Conservation (phyloP, 2,888 invertebrate species). For the Lypha dubia region DNA sequence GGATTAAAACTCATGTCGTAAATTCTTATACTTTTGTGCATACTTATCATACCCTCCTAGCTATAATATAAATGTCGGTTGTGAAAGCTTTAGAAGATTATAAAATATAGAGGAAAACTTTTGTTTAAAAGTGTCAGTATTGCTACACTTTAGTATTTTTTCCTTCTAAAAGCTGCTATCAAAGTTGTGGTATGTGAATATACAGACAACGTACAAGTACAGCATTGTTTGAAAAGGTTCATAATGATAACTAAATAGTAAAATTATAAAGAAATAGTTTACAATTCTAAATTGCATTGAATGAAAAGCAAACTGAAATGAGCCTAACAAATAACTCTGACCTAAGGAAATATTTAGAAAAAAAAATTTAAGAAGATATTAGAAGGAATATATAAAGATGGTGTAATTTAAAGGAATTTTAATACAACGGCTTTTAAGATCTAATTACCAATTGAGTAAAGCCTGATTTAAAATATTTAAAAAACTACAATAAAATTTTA, state of each 20-base stretch:
- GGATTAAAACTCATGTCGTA: no score
- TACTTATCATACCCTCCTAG: background rate
- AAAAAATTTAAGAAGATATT: no score
- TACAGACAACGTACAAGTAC: background rate
- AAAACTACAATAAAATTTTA: no score
- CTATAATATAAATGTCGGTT: background rate
- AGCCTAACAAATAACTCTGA: no score
- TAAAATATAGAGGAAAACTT: conserved; percentile 40
- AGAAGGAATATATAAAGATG: no score
- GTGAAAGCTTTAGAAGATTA: conserved; percentile 6
- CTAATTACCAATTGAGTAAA: no score
- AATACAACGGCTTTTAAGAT: no score
- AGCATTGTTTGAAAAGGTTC: conserved; percentile 48
- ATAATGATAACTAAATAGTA: background rate
- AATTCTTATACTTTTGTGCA: background rate
- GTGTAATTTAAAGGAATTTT: no score
- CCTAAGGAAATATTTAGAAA: no score
- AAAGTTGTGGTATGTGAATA: conserved; percentile 7
- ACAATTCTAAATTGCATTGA: conserved; percentile 34
- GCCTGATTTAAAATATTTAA: no score
- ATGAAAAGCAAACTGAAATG: no score
- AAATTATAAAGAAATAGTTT: background rate
- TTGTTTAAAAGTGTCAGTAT: conserved; percentile 61
- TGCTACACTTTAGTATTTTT: conserved; percentile 54
- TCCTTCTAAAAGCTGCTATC: conserved; percentile 25